phyloP scores from a whole-genome alignment of 30 jellyfish, hydroid and myxozoan genomes.

The Cassiopea xamachana region DNA sequence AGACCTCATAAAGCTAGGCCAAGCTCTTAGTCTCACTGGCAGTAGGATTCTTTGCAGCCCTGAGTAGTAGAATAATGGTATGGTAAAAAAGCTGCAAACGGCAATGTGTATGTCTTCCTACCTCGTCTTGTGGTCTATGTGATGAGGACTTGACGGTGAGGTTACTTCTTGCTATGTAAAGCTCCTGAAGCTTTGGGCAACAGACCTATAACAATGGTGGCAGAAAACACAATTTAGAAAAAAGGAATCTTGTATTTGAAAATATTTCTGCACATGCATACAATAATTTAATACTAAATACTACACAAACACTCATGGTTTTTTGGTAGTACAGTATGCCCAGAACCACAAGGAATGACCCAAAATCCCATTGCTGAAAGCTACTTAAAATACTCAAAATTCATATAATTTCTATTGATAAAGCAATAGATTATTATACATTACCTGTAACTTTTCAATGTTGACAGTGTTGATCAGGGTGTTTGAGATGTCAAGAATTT shows the following conservation, averaged over 20 bases:
- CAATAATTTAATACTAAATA: no score
- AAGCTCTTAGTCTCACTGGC: no score
- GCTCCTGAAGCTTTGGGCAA: constrained; percentile 72
- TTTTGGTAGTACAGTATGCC: no score
- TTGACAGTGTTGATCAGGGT: constrained; percentile 17
- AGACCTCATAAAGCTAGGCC: no score
- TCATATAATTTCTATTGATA: not conserved
- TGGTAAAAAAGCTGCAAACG: no score
- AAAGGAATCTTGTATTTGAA: no score
- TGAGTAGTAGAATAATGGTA: no score
- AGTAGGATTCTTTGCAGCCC: no score
- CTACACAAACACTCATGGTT: no score
- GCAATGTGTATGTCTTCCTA: not conserved
- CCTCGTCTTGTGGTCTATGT: not conserved
- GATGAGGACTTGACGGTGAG: constrained; percentile 9
- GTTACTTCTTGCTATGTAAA: constrained; percentile 52
- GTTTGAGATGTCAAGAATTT: constrained; percentile 53
- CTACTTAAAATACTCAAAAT: not conserved
- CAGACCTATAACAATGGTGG: constrained; percentile 29
- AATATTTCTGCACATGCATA: no score
- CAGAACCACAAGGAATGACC: no score
- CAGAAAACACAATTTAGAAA: not conserved
- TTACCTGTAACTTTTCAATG: constrained; percentile 54
- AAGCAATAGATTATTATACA: not conserved
- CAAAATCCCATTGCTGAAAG: not conserved